Evolutionary conservation across 2,888 invertebrate species (phyloP).

Genomic region (Cryptus viduatorius): DNA sequence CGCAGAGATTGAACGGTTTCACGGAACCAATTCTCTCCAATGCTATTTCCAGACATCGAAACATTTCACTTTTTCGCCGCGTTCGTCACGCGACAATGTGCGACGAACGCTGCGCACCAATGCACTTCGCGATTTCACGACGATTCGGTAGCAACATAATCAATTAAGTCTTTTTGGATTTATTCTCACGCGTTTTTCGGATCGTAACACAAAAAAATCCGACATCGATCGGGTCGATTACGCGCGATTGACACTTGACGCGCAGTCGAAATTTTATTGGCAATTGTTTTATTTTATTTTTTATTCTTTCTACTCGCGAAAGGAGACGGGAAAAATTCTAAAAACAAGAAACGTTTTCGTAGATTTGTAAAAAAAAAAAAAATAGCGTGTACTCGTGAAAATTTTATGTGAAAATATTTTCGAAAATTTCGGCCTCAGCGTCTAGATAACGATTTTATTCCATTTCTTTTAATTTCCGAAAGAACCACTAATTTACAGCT

Average conservation of each 20-base stretch:
- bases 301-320: too few relatives aligned
- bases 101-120: constrained; percentile 9
- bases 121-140: constrained; percentile 59
- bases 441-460: too few relatives aligned
- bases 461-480: too few relatives aligned
- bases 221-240: background rate
- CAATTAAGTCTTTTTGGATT: constrained; percentile 14
- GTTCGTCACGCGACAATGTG: constrained; percentile 18
- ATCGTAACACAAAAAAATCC: constrained; percentile 9
- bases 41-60: constrained; percentile 70
- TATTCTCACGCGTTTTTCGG: background rate
- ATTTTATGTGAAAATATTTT: too few relatives aligned
- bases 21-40: constrained; percentile 63
- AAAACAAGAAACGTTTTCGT: too few relatives aligned
- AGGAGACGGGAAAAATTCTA: too few relatives aligned
- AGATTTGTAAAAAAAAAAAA: too few relatives aligned
- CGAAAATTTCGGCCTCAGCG: too few relatives aligned
- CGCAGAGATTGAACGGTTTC: constrained; percentile 71
- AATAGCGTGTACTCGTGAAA: too few relatives aligned
- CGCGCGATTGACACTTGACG: background rate
- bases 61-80: constrained; percentile 66
- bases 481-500: too few relatives aligned
- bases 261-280: background rate
- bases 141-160: constrained; percentile 74
- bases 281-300: too few relatives aligned